Conservation (phyloP, 2,888 invertebrate species). For the Fragum fragum region DNA sequence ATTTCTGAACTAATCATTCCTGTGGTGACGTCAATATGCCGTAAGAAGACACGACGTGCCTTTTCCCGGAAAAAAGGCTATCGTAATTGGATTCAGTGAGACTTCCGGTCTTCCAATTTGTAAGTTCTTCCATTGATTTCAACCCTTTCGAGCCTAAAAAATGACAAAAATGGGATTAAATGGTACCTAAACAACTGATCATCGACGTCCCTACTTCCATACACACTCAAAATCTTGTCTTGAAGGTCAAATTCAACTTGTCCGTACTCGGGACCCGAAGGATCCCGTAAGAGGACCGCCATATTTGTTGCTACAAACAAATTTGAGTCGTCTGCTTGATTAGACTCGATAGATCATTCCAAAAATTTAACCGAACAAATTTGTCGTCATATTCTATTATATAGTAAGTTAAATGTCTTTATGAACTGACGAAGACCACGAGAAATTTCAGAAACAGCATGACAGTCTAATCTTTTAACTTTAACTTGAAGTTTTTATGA, state of each 20-base stretch:
- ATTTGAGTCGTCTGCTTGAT: slow-evolving; percentile 28
- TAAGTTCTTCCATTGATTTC: not conserved
- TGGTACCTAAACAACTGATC: slow-evolving; percentile 78
- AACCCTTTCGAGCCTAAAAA: too few species aligned
- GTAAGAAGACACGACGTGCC: slow-evolving; percentile 16
- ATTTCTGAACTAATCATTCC: too few species aligned
- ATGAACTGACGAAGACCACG: too few species aligned
- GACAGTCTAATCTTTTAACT: too few species aligned
- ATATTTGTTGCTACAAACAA: slow-evolving; percentile 79
- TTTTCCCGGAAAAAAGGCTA: slow-evolving; percentile 37
- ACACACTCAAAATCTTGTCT: slow-evolving; percentile 75
- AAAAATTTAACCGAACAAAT: not conserved
- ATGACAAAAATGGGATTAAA: not conserved
- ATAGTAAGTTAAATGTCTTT: too few species aligned
- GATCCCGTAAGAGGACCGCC: slow-evolving; percentile 72
- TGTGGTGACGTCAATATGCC: not conserved
- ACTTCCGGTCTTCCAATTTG: slow-evolving; percentile 38
- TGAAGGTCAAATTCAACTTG: slow-evolving; percentile 77
- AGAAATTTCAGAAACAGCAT: too few species aligned
- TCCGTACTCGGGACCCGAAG: slow-evolving; percentile 67
- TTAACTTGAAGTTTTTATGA: too few species aligned
- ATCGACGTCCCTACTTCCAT: slow-evolving; percentile 72
- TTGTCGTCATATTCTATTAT: too few species aligned
- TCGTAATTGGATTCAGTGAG: not conserved
- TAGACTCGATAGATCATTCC: not conserved